Base-by-base conservation (phyloP, 2,888 invertebrate genomes). In the Xylota sylvarum region DNA sequence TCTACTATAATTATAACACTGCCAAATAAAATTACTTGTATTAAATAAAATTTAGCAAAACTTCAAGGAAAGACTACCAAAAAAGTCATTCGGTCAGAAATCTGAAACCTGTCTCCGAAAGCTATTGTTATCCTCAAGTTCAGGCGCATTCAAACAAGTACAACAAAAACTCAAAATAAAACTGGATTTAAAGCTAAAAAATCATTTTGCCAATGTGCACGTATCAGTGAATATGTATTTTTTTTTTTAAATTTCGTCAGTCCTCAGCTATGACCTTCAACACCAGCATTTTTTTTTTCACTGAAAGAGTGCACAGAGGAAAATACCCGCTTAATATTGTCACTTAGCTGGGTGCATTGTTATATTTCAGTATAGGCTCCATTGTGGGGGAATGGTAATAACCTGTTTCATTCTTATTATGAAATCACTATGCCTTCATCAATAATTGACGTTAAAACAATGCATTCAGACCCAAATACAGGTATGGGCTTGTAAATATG, bases 81-180 rank as follows among this genome's bases (percentile, higher is more conserved):
- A 70, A n/a, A 73, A 23, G 48, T 37, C 14, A 50, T 50, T 46
- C 40, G 52, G 52, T 55, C 48, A 78, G 60, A 78, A 70, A 62
- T 62, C 52, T 23, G 9, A 79, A 79, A 79, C 78, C 70, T 43
- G 70, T 79, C 78, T 55, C 30, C 30, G 37, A 64, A 70, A 55
- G 43, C 37, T 46, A 32, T 65, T 73, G 58, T 65, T 52, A 43
- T 67, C 17, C 40, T 72, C 78, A 80, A 80, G 58, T 65, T 65
- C 65, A 74, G 52, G 40, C 40, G 62, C 62, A 64, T 43, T 52
- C 23, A 48, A 55, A 70, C 32, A 10, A 64, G 37, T 9, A 40
- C 12, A 56, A 17, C 19, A 9, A 10, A 30, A 46, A 58, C 2
- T 23, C 23, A 23, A 67, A 60, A 50, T 14, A 50, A 67, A 73